Evolutionary conservation across 2,888 invertebrate genomes (phyloP), one percentile per base, ranked within the genome.

Genomic region (Noctua comes): DNA sequence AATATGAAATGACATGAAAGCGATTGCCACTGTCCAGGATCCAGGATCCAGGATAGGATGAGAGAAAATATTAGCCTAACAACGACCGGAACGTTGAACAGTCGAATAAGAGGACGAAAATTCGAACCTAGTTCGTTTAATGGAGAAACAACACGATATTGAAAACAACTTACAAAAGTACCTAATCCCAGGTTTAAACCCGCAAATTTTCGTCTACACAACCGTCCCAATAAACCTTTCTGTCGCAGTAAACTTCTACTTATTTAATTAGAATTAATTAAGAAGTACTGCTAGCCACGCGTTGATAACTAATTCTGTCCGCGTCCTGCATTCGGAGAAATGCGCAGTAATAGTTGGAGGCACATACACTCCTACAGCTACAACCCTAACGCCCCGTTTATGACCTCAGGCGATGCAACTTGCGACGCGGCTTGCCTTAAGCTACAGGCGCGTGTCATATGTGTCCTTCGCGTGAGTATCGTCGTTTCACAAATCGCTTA

Each of bases 241-340:
- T 3, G 64, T 59, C 46, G 40, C 65, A 54, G 59, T 36, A 79
- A 83, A 82, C 72, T 85, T 80, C 21, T 62, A 40, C 73, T 77
- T 64, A 73, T 82, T 84, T 86, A 83, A 84, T 84, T 86, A 78
- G 70, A 86, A 85, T 76, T 73, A 73, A 86, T 86, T 86, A 75
- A 70, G 70, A 76, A 76, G 73, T 70, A 62, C 66, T 59, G 76
- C 64, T 68, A 64, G 72, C 73, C 62, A 86, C 68, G 73, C 72
- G 70, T 77, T 76, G 43, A 59, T 86, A 75, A 82, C 77, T 68
- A 78, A 88, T 86, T 85, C 86, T 24, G 65, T 36, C 1, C 79
- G 11, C 68, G 73, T 85, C 31, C 75, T 13, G 62, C 16, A 71
- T 64, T 59, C 64, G 21, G 27, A 66, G 74, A 62, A 73, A 68